Base-by-base conservation (phyloP, 2,113 vertebrate genomes). In the Lagopus muta region DNA sequence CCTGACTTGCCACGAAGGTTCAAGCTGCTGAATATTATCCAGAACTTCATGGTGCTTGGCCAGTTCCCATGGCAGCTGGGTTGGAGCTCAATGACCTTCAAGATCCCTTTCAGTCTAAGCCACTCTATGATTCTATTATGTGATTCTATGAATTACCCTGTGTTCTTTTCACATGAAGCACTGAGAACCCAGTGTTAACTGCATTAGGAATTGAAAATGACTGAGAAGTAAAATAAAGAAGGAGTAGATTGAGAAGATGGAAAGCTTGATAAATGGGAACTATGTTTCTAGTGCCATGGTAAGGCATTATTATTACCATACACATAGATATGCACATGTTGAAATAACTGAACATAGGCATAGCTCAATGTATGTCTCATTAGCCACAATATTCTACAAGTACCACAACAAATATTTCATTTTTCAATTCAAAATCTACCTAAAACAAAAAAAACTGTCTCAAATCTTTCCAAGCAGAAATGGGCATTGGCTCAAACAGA, bases 121-220 rank as follows among this genome's bases (percentile, higher is more conserved):
- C 50, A 52, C 50, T 27, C 25, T 15, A 8, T 52, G 13, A 52
- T 15, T 48, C 47, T 48, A 48, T 48, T 48, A 48, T 24, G 21
- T 48, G 47, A 48, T 48, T 52, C 50, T 27, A 52, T 52, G 50
- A 52, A 32, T 20, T 54, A 36, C 16, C 25, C 50, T 13, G 55
- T 38, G 20, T 30, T 30, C 5, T 32, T 58, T 58, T 25, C 28
- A 17, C 36, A 30, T 2, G n/a, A 88, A 71, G n/a, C 22, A 32
- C 1, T 0, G 48, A 83, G 13, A 84, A n/a, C 17, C 21, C 18
- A 13, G 1, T 9, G 14, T 8, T 1, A 0, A 10, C 20, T 52
- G 22, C 18, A 65, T 11, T 38, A 70, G 42, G 65, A 62, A 76
- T 0, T 81, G 24, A 74, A 80, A 88, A 64, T 40, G 15, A 64